Percentiles rank a stretch among this genome's conserved stretches.
Evolutionary conservation across 2,113 vertebrate genomes (phyloP).

Genomic region (Psettodes erumei): DNA sequence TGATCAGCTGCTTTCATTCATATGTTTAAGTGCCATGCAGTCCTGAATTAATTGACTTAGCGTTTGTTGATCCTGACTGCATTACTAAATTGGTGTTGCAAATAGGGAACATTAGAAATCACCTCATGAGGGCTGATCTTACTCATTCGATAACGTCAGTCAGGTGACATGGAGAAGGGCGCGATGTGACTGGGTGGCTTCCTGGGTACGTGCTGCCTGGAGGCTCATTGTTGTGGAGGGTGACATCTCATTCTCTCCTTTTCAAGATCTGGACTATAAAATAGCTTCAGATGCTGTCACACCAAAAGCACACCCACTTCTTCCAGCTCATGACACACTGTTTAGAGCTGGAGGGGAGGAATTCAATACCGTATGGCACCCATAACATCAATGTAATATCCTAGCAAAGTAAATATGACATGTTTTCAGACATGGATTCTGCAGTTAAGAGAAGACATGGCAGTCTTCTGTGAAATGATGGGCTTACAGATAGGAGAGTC

Average conservation of each 20-base stretch:
- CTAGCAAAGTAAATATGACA: conserved; percentile 5
- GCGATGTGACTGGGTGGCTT: conserved; percentile 27
- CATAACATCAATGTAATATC: neutral
- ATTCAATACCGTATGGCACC: neutral
- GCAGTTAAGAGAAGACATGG: neutral
- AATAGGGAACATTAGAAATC: conserved; percentile 8
- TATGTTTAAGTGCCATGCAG: neutral
- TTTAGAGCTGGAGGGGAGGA: neutral
- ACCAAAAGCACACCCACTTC: conserved; percentile 50
- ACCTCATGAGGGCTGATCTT: neutral
- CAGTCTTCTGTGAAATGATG: neutral
- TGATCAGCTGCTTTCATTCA: no score
- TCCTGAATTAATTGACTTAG: neutral
- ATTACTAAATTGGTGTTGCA: conserved; percentile 10
- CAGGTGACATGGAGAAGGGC: conserved; percentile 5
- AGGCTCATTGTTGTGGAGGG: conserved; percentile 50
- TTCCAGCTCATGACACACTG: neutral
- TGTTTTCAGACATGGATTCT: neutral
- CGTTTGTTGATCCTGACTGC: neutral
- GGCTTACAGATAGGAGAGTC: neutral
- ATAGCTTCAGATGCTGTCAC: conserved; percentile 37
- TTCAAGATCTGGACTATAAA: conserved; percentile 57
- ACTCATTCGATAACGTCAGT: conserved; percentile 27
- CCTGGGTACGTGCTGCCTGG: conserved; percentile 43
- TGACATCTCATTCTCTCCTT: conserved; percentile 59